Evolutionary conservation across 2,113 vertebrate species (phyloP), one percentile per base, ranked within the genome.

Genomic region (Trichechus manatus): DNA sequence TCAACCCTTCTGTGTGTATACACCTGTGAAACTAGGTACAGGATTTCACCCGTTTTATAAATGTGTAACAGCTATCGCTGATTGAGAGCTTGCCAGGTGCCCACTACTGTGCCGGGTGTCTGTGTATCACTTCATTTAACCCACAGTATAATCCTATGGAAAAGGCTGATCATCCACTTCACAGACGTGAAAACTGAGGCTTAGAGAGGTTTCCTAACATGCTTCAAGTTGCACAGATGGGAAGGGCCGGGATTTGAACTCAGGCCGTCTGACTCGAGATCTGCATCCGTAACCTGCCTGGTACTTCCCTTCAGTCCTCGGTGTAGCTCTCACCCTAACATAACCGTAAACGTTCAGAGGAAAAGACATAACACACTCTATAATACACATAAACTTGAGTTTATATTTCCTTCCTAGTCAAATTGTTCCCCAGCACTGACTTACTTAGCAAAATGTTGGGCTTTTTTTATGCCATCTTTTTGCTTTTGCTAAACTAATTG

Each of bases 401-500:
- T 83, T 91, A 91, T 92, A 91, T 96, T 93, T 92, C 77, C 84
- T 94, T 87, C 50, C 75, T 47, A n/a, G 75, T 64, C 87, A 93
- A 96, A 93, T 80, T 44, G 36, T 39, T 94, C 95, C 83, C 87
- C 82, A 6, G 95, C 39, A 80, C 81, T 50, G 83, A 84, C 93
- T 92, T 36, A 81, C 88, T 96, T 63, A 97, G 93, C 85, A 93
- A 96, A 97, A 95, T n/a, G 72, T 82, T 89, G 36, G 61, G 19
- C 33, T 84, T 68, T 91, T 64, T 14, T 1, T 31, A 91, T 90
- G 78, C 44, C 77, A 92, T 84, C 20, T 6, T 89, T 97, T 92
- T 86, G 91, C 74, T 93, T 86, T 74, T 50, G 8, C 84, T 89
- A 95, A 97, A 90, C 50, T 56, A 92, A 91, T 97, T 89, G 36